Evolutionary conservation across 2,113 vertebrate genomes (phyloP), one percentile per base, ranked within the genome.

Genomic region (Murina feae): DNA sequence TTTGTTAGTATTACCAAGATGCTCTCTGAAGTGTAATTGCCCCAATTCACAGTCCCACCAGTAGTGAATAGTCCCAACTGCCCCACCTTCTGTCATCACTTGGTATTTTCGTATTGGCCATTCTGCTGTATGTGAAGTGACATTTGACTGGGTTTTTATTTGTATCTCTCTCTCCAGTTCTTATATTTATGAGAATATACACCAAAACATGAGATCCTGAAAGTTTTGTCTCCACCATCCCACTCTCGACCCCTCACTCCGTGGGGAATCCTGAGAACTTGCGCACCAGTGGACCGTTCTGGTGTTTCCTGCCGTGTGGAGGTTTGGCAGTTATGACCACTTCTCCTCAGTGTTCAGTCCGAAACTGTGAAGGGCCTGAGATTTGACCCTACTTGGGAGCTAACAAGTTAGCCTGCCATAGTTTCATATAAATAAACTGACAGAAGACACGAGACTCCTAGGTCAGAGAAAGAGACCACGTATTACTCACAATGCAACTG

Each of bases 381-480:
- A 78, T 72, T 90, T 90, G 94, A 80, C 35, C 58, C 25, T 85
- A 47, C 47, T 85, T 69, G 39, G 88, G 80, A 95, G 51, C 60
- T 90, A 80, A 58, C 71, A 78, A 81, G 81, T 87, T 85, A 86
- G 42, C 23, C 72, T 88, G 49, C 69, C 60, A 39, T 68, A 18
- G 53, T 90, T 92, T 79, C 86, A 69, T 58, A 69, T 68, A 95
- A 37, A 83, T 32, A 82, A 30, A 69, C 78, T 91, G 89, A 96
- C 93, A 95, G 89, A 95, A 90, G 82, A 88, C 49, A 72, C 66
- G 84, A 87, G 90, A 95, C 85, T 66, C 72, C 39, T 93, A 60
- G 85, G 80, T 93, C 90, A 95, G 63, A 96, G 78, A 89, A 92
- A 83, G 76, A 92, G 68, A 84, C 58, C 60, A 86, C 65, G 88